Conservation (phyloP, 2,797 vertebrate genomes). For the Danio tinwini region DNA sequence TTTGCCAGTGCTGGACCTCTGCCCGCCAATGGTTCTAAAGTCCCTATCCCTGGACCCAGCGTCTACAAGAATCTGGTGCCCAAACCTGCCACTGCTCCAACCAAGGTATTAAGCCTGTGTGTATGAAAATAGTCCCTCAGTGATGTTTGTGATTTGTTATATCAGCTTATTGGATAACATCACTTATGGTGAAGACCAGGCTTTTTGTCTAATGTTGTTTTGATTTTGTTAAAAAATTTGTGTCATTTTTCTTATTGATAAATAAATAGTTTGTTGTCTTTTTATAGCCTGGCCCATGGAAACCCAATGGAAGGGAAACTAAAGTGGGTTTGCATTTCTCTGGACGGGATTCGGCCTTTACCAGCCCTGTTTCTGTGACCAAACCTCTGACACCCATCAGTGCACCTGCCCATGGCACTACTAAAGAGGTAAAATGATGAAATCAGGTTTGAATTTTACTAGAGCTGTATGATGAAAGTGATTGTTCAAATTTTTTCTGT, state of each 20-base stretch:
- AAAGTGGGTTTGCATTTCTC: constrained; percentile 92
- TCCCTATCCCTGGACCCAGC: constrained; percentile 89
- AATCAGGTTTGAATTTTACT: background rate
- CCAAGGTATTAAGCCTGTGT: constrained; percentile 83
- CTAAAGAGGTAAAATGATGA: constrained; percentile 88
- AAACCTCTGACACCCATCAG: constrained; percentile 90
- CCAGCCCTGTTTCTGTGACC: constrained; percentile 94
- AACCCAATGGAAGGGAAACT: constrained; percentile 90
- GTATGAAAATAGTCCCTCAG: background rate
- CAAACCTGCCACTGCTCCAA: constrained; percentile 93
- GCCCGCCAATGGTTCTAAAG: constrained; percentile 93
- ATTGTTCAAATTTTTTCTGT: no score
- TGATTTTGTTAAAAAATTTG: background rate
- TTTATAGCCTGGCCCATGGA: constrained; percentile 88
- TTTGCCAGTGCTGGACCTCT: constrained; percentile 91
- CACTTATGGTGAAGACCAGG: background rate
- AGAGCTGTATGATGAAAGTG: background rate
- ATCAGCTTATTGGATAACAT: background rate
- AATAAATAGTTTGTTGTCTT: background rate
- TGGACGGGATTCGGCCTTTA: constrained; percentile 94
- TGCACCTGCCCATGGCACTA: constrained; percentile 86
- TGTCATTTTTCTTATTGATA: background rate
- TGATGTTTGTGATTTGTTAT: background rate
- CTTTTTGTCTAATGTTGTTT: background rate
- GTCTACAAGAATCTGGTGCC: constrained; percentile 99